Evolutionary conservation across 2,888 invertebrate species (phyloP).

Genomic region (Calameuta idolon): DNA sequence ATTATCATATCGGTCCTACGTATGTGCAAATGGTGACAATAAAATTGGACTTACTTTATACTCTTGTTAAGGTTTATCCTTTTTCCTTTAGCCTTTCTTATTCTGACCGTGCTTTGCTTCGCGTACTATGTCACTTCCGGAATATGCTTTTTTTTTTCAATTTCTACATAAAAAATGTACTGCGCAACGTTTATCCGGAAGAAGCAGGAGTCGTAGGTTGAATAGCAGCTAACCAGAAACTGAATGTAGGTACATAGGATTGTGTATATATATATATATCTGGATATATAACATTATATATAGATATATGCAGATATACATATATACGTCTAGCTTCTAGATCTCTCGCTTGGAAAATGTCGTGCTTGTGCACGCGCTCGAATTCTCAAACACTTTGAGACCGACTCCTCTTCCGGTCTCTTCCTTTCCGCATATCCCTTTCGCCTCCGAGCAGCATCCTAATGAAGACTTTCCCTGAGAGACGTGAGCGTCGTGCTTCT

Average conservation of each 20-base stretch:
- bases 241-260: neutral
- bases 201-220: neutral
- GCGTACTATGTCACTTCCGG: neutral
- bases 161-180: neutral
- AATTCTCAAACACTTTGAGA: conserved; percentile 26
- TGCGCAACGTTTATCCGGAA: neutral
- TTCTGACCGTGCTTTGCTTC: neutral
- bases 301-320: neutral
- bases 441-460: neutral
- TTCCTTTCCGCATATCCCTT: neutral
- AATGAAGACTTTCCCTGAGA: neutral
- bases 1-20: neutral
- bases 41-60: neutral
- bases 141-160: neutral
- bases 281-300: neutral
- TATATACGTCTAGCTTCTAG: neutral
- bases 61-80: neutral
- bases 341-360: conserved; percentile 23
- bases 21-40: neutral
- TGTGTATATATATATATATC: neutral
- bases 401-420: neutral
- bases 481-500: neutral
- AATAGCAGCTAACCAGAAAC: neutral
- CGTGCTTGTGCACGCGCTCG: conserved; percentile 21
- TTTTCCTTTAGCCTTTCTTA: neutral